These are phyloP conservation scores for Drepanosiphum platanoidis DNA, from an alignment of 2,888 invertebrate species.

Conservation along the genomic window DNA sequence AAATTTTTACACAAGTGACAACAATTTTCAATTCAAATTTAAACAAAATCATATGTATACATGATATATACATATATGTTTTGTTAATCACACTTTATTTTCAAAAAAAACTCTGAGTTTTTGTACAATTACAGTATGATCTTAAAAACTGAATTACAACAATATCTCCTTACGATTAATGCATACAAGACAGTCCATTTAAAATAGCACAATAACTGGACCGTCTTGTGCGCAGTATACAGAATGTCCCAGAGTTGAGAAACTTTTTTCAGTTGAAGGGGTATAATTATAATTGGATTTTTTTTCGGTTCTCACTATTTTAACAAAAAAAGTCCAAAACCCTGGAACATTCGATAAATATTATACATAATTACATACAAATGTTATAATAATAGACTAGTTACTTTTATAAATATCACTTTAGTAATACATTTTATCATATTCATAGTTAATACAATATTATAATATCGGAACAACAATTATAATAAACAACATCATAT, in stretches of 20 bases:
- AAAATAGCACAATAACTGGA: background rate
- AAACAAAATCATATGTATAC: background rate
- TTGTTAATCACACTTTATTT: slow-evolving; percentile 35
- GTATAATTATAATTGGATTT: slow-evolving; percentile 4
- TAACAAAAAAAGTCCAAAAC: background rate
- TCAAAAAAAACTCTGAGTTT: background rate
- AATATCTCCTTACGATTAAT: slow-evolving; percentile 17
- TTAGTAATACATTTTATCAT: slow-evolving; percentile 37
- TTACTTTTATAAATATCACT: slow-evolving; percentile 59
- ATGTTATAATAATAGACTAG: slow-evolving; percentile 53
- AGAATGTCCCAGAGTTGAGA: slow-evolving; percentile 12
- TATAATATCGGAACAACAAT: slow-evolving; percentile 56
- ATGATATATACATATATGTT: slow-evolving; percentile 9
- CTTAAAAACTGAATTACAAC: slow-evolving; percentile 13
- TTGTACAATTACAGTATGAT: slow-evolving; percentile 38
- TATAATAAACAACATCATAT: slow-evolving; percentile 58
- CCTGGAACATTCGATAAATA: slow-evolving; percentile 13
- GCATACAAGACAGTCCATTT: background rate
- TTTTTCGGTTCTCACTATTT: background rate
- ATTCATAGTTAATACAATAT: slow-evolving; percentile 44
- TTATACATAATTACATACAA: slow-evolving; percentile 42
- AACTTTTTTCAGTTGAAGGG: background rate
- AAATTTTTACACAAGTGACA: background rate
- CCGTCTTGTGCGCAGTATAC: background rate
- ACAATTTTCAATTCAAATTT: background rate